phyloP scores from a whole-genome alignment of 2,113 vertebrate species.

The Dascyllus trimaculatus region DNA sequence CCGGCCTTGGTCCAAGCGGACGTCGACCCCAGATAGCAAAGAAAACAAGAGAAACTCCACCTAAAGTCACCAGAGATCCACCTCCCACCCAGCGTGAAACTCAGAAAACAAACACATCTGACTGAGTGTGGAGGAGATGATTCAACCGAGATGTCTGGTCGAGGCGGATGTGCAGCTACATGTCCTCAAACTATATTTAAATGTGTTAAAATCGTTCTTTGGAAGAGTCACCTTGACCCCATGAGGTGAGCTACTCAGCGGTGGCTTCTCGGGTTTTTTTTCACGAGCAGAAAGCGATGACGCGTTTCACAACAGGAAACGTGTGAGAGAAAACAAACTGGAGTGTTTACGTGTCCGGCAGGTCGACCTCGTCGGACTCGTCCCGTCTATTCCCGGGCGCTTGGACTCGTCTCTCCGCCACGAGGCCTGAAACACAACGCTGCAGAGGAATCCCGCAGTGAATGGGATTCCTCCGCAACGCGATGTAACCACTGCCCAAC shows the following conservation, averaged over 20 bases:
- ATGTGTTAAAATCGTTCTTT: not conserved
- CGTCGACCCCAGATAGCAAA: constrained; percentile 37
- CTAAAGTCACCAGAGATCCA: constrained; percentile 19
- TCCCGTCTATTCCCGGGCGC: constrained; percentile 30
- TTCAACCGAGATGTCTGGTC: too few species aligned
- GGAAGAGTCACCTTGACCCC: constrained; percentile 14
- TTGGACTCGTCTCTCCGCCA: constrained; percentile 3
- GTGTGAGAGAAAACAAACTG: constrained; percentile 46
- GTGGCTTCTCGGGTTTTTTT: constrained; percentile 35
- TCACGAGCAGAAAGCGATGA: constrained; percentile 39
- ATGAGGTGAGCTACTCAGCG: constrained; percentile 7
- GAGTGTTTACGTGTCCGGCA: constrained; percentile 38
- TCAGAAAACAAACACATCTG: not conserved
- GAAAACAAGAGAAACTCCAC: constrained; percentile 46
- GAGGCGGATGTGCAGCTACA: not conserved
- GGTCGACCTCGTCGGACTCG: constrained; percentile 19
- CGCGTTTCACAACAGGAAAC: constrained; percentile 43
- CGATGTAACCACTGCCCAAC: not conserved
- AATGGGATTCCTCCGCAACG: not conserved
- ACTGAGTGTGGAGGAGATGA: too few species aligned
- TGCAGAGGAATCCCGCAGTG: not conserved
- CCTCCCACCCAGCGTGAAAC: not conserved
- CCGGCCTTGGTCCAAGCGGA: constrained; percentile 46
- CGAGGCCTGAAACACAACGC: not conserved
- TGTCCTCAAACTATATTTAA: not conserved